Conservation (phyloP, 92 coral and sea anemone species). For the Porites lobata region DNA sequence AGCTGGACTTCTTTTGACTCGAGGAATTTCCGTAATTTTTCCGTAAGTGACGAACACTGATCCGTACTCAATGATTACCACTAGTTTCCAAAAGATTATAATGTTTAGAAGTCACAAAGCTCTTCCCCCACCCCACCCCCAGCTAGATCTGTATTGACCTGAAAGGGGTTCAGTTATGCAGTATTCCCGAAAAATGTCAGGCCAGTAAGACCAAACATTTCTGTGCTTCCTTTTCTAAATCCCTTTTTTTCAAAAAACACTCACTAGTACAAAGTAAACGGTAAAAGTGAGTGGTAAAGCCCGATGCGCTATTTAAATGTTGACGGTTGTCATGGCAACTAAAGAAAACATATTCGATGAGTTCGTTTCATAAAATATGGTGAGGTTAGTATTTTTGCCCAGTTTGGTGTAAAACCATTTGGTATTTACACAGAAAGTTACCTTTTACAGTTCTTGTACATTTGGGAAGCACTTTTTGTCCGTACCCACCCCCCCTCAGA, state of each 20-base stretch:
- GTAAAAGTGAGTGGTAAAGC: background rate
- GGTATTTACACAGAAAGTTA: background rate
- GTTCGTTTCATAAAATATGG: background rate
- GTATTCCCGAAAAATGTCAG: background rate
- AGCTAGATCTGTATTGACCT: background rate
- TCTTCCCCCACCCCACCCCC: background rate
- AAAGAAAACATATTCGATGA: too few relatives aligned
- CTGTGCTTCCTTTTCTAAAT: background rate
- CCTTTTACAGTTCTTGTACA: background rate
- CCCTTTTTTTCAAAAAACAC: background rate
- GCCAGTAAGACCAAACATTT: slow-evolving; percentile 4
- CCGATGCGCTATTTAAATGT: background rate
- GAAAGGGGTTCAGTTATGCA: slow-evolving; percentile 4
- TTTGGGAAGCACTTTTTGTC: too few relatives aligned
- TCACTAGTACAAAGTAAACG: background rate
- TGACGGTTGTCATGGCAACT: background rate
- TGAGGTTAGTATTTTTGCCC: background rate
- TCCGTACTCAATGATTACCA: background rate
- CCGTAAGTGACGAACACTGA: too few relatives aligned
- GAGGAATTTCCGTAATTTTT: too few relatives aligned
- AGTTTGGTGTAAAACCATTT: background rate
- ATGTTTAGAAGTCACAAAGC: background rate
- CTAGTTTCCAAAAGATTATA: background rate
- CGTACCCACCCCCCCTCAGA: background rate
- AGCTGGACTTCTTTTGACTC: too few relatives aligned